Percentiles rank a stretch among this genome's conserved stretches.
These are phyloP conservation scores for Cartodere bifasciata DNA, from an alignment of 2,888 invertebrate species.

Conservation along the genomic window DNA sequence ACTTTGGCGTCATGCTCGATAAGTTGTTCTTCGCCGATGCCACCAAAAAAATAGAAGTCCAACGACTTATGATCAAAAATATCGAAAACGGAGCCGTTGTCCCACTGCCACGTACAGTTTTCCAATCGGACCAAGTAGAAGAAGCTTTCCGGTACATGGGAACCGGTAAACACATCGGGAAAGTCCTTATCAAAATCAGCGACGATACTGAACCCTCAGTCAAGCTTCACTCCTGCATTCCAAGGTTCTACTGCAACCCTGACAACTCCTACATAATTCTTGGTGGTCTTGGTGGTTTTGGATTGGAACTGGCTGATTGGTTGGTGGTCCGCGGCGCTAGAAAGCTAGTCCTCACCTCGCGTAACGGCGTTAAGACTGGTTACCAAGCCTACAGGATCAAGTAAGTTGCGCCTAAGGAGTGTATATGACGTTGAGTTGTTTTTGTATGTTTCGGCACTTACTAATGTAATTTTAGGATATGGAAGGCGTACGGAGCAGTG, in stretches of 20 bases:
- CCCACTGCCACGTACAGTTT: conserved; percentile 54
- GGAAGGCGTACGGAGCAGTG: conserved; percentile 55
- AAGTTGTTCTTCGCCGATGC: conserved; percentile 40
- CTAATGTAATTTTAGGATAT: conserved; percentile 45
- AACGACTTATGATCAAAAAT: conserved; percentile 43
- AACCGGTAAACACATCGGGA: conserved; percentile 69
- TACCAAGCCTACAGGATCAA: conserved; percentile 66
- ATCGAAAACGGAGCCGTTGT: conserved; percentile 51
- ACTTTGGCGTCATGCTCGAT: conserved; percentile 69
- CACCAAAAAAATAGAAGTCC: conserved; percentile 39
- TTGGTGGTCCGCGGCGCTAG: conserved; percentile 69
- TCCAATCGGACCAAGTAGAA: conserved; percentile 51
- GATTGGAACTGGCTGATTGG: conserved; percentile 80
- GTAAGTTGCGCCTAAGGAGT: too few relatives aligned
- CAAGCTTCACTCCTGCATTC: conserved; percentile 9
- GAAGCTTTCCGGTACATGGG: conserved; percentile 53
- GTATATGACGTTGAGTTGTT: too few relatives aligned
- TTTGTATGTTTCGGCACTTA: too few relatives aligned
- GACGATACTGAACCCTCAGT: too few relatives aligned
- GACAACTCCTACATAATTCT: conserved; percentile 48
- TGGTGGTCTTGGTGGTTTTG: conserved; percentile 86
- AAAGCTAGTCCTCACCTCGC: conserved; percentile 67
- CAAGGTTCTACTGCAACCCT: conserved; percentile 41
- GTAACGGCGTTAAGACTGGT: conserved; percentile 65
- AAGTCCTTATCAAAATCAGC: conserved; percentile 39